Percentiles rank a stretch among this genome's conserved stretches.
Conservation (phyloP, 53 echinoderm and acorn worm genomes). For the Zoroaster sp. region DNA sequence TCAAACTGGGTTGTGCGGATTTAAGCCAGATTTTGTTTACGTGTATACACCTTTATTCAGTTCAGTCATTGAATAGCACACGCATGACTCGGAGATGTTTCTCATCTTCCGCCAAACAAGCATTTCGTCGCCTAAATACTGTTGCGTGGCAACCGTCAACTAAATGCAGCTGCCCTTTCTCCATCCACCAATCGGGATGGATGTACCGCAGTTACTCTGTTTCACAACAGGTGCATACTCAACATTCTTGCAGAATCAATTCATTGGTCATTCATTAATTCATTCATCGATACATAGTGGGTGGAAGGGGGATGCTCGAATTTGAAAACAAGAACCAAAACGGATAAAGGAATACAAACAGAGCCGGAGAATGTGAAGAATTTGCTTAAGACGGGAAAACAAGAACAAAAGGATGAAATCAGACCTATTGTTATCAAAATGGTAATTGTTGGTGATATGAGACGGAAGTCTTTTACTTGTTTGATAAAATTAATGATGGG, state of each 20-base stretch:
- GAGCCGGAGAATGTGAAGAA: neutral
- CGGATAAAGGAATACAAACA: neutral
- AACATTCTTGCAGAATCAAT: slow-evolving; percentile 31
- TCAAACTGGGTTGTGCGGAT: too few relatives aligned
- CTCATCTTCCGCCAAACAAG: neutral
- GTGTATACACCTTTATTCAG: too few relatives aligned
- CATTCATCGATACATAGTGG: too few relatives aligned
- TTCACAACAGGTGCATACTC: neutral
- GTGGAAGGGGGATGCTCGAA: neutral
- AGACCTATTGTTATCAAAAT: neutral
- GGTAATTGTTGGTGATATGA: neutral
- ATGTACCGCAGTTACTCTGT: neutral
- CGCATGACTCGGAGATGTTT: too few relatives aligned
- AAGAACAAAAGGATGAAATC: neutral
- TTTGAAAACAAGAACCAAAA: neutral
- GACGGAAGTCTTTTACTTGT: neutral
- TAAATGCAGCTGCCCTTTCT: neutral
- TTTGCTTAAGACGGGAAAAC: slow-evolving; percentile 15
- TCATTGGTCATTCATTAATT: neutral
- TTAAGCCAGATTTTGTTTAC: too few relatives aligned
- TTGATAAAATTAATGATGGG: neutral
- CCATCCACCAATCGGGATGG: neutral
- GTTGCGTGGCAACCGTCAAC: neutral
- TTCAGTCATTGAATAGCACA: too few relatives aligned
- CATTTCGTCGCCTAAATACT: neutral